Evolutionary conservation across 2,113 vertebrate species (phyloP), one percentile per base, ranked within the genome.

Genomic region (Anseranas semipalmata): DNA sequence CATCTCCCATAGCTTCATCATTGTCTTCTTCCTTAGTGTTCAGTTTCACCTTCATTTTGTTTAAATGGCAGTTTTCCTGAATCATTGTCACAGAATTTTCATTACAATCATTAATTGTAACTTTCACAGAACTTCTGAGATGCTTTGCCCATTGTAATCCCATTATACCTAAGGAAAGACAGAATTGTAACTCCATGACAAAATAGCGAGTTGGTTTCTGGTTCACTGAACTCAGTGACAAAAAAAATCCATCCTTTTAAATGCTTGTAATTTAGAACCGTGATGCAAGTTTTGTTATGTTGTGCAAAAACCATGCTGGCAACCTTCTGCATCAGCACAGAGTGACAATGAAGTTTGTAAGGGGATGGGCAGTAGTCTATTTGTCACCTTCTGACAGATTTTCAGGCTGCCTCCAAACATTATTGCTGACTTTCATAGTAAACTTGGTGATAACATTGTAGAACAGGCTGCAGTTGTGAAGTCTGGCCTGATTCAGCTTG

Each of bases 141-240:
- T 99, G 99, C 95, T 99, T 99, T 76, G 99, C 99, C 99, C 99
- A 99, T 45, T 99, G 99, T 72, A 99, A 98, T 93, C 99, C 99
- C 99, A 99, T 99, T 96, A 99, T 99, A 67, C 99, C 99, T 99
- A 94, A 5, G 76, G 85, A 94, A 90, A 96, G 86, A 80, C 22
- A 89, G 56, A 96, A 94, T 70, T 46, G 6, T 62, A 88, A 73
- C 39, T 76, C 46, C 4, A 3, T 11, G 41, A 48, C 25, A 37
- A n/a, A 58, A 21, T 2, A 48, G 81, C 17, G 43, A 25, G 2
- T 15, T 68, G 6, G 19, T 17, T 74, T 55, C 73, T 32, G 24
- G 12, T 46, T 37, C 1, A 1, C 73, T 45, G 9, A 80, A 60
- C 18, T 37, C 2, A 0, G 9, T 1, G 30, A 37, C 2, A 41